Evolutionary conservation across 2,888 invertebrate species (phyloP), one percentile per base, ranked within the genome.

Genomic region (Heterodera filipjevi): DNA sequence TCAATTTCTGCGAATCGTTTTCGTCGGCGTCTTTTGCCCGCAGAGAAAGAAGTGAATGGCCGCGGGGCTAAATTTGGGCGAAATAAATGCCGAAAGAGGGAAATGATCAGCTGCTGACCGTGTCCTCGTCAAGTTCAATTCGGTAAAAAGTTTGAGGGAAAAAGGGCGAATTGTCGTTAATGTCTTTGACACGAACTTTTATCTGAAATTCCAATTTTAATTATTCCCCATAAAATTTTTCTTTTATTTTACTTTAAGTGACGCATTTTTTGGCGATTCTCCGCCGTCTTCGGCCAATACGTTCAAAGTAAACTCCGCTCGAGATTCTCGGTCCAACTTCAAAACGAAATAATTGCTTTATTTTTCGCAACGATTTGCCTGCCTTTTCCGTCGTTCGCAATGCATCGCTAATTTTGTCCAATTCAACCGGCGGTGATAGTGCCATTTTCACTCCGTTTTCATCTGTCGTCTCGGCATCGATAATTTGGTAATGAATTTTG

Each of bases 141-240:
- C 93, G 92, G 89, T 97, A 96, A 1, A 93, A 92, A 16, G 82
- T 83, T 66, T 85, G 82, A 59, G 85, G 93, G 90, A 97, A 97
- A 0, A 92, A 92, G 0, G 97, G 97, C 8, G 94, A 93, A 89
- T 96, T 96, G 89, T 99, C 98, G 89, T 99, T 99, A 0, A 96
- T 83, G 75, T 89, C 89, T 53, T 84, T 84, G 66, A 89, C 83
- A 27, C 19, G 44, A n/a, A 75, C n/a, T 74, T 33, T 74, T 74
- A 74, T 32, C 77, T 71, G 35, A 72, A 73, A 77, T 30, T 53
- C n/a, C n/a, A n/a, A n/a, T 44, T n/a, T n/a, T 22, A 70, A n/a
- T 70, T 70, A n/a, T n/a, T n/a, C n/a, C n/a, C n/a, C n/a, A n/a
- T 30, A 33, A 19, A 30, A 30, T n/a, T 12, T 68, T 68, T 10